Evolutionary conservation across 1,140 invertebrate genomes (phyloP).

Genomic region (Ceratina japonica): DNA sequence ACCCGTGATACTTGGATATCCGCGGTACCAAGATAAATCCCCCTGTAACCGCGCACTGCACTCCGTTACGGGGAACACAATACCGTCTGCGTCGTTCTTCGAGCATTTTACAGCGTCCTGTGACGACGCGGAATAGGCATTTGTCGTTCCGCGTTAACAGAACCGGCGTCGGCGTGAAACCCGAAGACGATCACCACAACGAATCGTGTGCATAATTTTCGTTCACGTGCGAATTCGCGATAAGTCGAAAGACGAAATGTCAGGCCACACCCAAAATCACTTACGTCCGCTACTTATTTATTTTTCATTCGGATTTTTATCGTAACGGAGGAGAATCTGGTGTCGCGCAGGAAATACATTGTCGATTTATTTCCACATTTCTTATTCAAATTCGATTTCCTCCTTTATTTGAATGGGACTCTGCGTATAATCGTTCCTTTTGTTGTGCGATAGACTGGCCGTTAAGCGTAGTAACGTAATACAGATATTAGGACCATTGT

Average conservation of each 20-base stretch:
- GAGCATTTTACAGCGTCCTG: conserved; percentile 8
- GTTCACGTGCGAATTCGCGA: conserved; percentile 1
- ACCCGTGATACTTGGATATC: conserved; percentile 39
- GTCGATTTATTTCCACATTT: no score
- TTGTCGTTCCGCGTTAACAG: not conserved
- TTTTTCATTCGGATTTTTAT: no score
- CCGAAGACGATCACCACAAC: not conserved
- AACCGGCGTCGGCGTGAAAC: not conserved
- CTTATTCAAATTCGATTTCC: no score
- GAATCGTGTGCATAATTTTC: conserved; percentile 2
- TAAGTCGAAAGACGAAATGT: conserved; percentile 14
- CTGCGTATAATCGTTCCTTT: not conserved
- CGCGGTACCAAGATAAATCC: conserved; percentile 27
- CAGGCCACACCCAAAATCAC: conserved; percentile 21
- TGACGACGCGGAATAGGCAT: conserved; percentile 5
- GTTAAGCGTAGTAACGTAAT: conserved; percentile 13
- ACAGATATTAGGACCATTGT: conserved; percentile 44
- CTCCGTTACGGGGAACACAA: conserved; percentile 22
- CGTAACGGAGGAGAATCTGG: no score
- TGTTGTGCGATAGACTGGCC: not conserved
- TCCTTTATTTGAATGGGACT: not conserved
- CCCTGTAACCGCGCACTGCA: conserved; percentile 2
- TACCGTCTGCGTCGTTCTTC: conserved; percentile 19
- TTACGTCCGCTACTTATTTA: not conserved
- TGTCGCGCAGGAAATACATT: no score